Evolutionary conservation across 2,113 vertebrate genomes (phyloP).

Genomic region (Mesoclemmys tuberculata): DNA sequence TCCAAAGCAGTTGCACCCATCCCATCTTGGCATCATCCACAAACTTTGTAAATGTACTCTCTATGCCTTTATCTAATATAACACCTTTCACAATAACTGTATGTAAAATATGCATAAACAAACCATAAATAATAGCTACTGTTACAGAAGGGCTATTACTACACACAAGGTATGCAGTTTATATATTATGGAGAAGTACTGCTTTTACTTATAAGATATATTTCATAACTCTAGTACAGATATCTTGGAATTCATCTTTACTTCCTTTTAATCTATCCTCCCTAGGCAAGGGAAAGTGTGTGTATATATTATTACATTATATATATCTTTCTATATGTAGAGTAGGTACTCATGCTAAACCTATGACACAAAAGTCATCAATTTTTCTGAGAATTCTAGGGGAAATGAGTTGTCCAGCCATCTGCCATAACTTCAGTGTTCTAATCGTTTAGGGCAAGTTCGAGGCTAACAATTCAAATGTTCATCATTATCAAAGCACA

Average conservation of each 20-base stretch:
- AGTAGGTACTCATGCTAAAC: not conserved
- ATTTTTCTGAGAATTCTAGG: not conserved
- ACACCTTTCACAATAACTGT: not conserved
- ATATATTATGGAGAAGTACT: accelerated
- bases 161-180: accelerated
- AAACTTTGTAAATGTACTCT: too few species aligned
- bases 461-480: not conserved
- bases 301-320: not conserved
- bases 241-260: not conserved
- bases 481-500: not conserved
- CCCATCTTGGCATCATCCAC: too few species aligned
- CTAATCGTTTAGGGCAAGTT: not conserved
- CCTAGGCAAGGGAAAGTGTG: not conserved
- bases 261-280: not conserved
- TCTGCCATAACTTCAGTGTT: not conserved
- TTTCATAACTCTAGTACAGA: not conserved
- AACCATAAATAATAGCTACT: not conserved
- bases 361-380: not conserved
- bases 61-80: too few species aligned
- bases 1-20: too few species aligned
- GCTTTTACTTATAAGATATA: not conserved
- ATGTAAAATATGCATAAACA: accelerated
- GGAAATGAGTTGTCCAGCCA: not conserved
- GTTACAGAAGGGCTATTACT: not conserved
- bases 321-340: not conserved